phyloP scores from a whole-genome alignment of 2,113 vertebrate species.

The Onychostruthus taczanowskii region DNA sequence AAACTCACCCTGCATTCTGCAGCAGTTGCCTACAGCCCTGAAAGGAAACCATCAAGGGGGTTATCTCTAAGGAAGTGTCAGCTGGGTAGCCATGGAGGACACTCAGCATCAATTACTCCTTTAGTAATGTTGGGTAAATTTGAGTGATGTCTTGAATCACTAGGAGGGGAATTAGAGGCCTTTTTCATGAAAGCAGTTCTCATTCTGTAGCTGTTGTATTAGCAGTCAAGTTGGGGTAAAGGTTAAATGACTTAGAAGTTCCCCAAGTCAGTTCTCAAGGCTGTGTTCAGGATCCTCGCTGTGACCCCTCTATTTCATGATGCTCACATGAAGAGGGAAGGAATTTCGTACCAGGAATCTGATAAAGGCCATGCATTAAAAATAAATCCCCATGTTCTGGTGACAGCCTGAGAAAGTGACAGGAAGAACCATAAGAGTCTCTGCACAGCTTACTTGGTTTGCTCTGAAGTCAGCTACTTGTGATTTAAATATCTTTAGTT shows the following conservation, averaged over 20 bases:
- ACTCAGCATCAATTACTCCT: not conserved
- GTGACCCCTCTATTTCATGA: not conserved
- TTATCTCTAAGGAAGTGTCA: not conserved
- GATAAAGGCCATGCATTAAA: not conserved
- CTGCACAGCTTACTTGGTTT: not conserved
- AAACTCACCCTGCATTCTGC: not conserved
- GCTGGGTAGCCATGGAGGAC: not conserved
- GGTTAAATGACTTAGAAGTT: not conserved
- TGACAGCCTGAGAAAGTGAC: not conserved
- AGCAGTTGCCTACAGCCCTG: not conserved
- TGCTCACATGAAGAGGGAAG: not conserved
- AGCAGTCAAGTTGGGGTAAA: not conserved
- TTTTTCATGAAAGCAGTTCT: not conserved
- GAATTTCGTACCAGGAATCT: not conserved
- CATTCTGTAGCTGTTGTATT: not conserved
- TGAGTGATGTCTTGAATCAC: not conserved
- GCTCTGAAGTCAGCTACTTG: not conserved
- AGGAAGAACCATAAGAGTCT: not conserved
- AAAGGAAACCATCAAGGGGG: not conserved
- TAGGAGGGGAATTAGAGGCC: not conserved
- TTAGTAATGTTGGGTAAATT: not conserved
- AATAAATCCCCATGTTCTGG: rapidly evolving
- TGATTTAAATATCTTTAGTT: not conserved
- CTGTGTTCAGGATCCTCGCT: not conserved
- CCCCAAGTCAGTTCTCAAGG: not conserved